These are phyloP conservation scores for Scrobipalpa costella DNA, from an alignment of 2,888 invertebrate species.

Conservation along the genomic window DNA sequence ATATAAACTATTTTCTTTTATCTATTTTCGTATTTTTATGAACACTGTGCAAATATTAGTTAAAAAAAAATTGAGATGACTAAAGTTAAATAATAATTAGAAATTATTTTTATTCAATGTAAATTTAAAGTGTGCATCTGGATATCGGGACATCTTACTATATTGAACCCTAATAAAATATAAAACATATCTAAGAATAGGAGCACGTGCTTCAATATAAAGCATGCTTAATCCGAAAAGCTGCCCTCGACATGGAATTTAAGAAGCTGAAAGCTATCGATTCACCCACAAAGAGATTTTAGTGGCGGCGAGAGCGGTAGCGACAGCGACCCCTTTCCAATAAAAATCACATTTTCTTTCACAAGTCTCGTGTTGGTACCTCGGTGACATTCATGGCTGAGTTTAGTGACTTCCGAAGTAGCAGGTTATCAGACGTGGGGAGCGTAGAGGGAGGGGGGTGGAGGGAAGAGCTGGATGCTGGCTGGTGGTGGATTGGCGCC, in stretches of 20 bases:
- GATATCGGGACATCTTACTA: too few species aligned
- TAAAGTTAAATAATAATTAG: too few species aligned
- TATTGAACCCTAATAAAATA: neutral
- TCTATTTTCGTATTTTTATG: too few species aligned
- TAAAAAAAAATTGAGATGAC: too few species aligned
- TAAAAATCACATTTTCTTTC: slow-evolving; percentile 76
- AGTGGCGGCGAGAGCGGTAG: slow-evolving; percentile 32
- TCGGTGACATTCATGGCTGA: slow-evolving; percentile 74
- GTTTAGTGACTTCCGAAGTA: slow-evolving; percentile 81
- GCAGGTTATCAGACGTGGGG: slow-evolving; percentile 75
- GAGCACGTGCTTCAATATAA: slow-evolving; percentile 1
- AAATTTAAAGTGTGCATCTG: too few species aligned
- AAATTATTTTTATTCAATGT: too few species aligned
- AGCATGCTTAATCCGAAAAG: slow-evolving; percentile 4
- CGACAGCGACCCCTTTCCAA: slow-evolving; percentile 65
- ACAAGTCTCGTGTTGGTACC: slow-evolving; percentile 65
- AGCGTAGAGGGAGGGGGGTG: slow-evolving; percentile 52
- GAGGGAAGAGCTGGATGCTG: slow-evolving; percentile 68
- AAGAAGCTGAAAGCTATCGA: slow-evolving; percentile 16
- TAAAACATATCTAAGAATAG: neutral
- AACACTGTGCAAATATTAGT: too few species aligned
- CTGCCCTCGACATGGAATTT: neutral
- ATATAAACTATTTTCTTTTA: too few species aligned
- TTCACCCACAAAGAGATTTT: slow-evolving; percentile 41
- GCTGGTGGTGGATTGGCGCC: slow-evolving; percentile 50